phyloP scores from a whole-genome alignment of 2,113 vertebrate genomes.

The Tapirus terrestris region DNA sequence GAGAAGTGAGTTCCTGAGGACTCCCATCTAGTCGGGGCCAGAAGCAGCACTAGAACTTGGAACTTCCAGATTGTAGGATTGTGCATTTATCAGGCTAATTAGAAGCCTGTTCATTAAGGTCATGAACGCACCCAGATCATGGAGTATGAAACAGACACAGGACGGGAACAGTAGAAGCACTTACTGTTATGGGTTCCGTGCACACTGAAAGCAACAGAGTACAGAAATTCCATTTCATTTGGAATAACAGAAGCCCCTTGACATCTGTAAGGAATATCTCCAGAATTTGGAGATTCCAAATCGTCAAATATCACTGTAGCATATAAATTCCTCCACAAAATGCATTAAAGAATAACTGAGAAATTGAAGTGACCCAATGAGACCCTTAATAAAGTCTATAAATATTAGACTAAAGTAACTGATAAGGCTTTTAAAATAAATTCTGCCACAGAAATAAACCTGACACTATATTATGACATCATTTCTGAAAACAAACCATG shows the following conservation, averaged over 20 bases:
- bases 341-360: neutral
- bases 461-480: neutral
- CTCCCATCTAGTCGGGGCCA: neutral
- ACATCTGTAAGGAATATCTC: neutral
- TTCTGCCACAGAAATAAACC: constrained; percentile 23
- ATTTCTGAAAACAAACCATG: neutral
- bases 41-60: neutral
- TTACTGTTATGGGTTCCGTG: neutral
- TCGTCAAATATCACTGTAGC: neutral
- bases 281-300: neutral
- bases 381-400: constrained; percentile 4
- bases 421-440: neutral
- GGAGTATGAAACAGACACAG: neutral
- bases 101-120: neutral
- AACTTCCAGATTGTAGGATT: neutral
- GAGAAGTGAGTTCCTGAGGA: neutral
- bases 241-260: neutral
- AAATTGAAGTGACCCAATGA: neutral
- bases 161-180: neutral
- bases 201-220: neutral
- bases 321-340: constrained; percentile 30
- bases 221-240: neutral
- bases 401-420: neutral
- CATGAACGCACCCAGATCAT: neutral
- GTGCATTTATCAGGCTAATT: neutral